Evolutionary conservation across 2,888 invertebrate species (phyloP).

Genomic region (Isoperla grammatica): DNA sequence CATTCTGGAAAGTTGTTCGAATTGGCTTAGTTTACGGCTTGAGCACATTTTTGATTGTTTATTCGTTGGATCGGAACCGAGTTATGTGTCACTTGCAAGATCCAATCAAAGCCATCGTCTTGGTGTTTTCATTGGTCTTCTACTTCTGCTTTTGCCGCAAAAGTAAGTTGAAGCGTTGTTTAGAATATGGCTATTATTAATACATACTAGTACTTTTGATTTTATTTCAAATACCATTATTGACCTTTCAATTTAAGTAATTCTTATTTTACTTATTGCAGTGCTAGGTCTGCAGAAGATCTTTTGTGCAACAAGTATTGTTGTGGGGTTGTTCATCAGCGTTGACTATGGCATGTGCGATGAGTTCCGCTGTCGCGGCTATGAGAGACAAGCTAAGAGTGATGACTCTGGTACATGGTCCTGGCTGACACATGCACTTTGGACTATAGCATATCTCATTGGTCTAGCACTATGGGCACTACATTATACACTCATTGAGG

Average conservation of each 20-base stretch:
- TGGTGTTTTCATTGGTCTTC: conserved; percentile 52
- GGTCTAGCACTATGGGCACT: conserved; percentile 51
- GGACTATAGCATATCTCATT: conserved; percentile 52
- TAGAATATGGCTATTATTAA: neutral
- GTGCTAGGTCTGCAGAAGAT: conserved; percentile 55
- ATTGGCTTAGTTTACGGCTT: conserved; percentile 45
- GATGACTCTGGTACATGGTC: conserved; percentile 44
- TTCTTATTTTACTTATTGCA: conserved; percentile 36
- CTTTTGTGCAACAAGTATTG: conserved; percentile 54
- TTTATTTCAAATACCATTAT: no score
- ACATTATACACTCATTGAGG: conserved; percentile 48
- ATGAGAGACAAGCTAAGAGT: conserved; percentile 42
- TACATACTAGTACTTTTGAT: neutral
- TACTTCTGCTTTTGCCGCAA: conserved; percentile 56
- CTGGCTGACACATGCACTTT: conserved; percentile 52
- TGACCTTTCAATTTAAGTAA: neutral
- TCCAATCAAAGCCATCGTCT: conserved; percentile 53
- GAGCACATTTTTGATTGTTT: conserved; percentile 47
- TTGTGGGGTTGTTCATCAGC: conserved; percentile 54
- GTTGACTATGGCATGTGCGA: conserved; percentile 57
- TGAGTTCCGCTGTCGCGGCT: conserved; percentile 54
- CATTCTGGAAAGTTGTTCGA: conserved; percentile 43
- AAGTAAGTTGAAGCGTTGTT: conserved; percentile 43
- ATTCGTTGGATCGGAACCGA: conserved; percentile 48
- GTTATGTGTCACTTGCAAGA: conserved; percentile 57